phyloP scores from a whole-genome alignment of 2,113 vertebrate species.

The Microcebus lehilahytsara region DNA sequence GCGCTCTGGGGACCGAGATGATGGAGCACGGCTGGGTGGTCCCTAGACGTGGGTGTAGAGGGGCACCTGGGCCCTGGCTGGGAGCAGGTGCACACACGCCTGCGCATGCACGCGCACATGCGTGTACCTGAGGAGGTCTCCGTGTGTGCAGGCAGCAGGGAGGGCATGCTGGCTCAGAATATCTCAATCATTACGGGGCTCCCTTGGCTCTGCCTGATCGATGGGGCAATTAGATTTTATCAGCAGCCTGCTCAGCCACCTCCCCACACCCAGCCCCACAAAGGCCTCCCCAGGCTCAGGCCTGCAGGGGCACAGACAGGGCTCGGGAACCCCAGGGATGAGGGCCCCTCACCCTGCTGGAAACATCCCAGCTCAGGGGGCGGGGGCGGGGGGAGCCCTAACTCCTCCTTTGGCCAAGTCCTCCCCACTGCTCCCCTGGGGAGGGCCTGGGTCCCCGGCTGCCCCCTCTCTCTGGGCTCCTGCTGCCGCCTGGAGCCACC shows the following conservation, averaged over 20 bases:
- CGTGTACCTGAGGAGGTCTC: slow-evolving; percentile 56
- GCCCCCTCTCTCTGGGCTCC: not conserved
- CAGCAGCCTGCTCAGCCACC: slow-evolving; percentile 69
- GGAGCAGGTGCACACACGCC: not conserved
- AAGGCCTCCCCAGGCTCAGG: not conserved
- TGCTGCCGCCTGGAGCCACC: not conserved
- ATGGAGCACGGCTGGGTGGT: too few relatives aligned
- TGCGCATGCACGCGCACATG: not conserved
- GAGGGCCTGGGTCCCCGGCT: not conserved
- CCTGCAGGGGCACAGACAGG: not conserved
- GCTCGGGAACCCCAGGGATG: not conserved
- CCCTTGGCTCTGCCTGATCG: slow-evolving; percentile 78
- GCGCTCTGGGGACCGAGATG: not conserved
- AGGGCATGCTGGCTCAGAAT: slow-evolving; percentile 61
- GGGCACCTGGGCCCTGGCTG: not conserved
- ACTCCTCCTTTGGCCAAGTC: not conserved
- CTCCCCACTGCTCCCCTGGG: not conserved
- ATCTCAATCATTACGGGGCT: slow-evolving; percentile 79
- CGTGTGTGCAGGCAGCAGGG: not conserved
- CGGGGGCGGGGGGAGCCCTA: not conserved
- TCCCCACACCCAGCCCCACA: not conserved
- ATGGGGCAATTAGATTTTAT: slow-evolving; percentile 88
- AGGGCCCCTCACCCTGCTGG: not conserved
- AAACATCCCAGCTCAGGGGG: not conserved
- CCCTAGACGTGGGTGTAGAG: too few relatives aligned